These are phyloP conservation scores for Phyllostomus discolor DNA, from an alignment of 2,113 vertebrate genomes.

Conservation along the genomic window DNA sequence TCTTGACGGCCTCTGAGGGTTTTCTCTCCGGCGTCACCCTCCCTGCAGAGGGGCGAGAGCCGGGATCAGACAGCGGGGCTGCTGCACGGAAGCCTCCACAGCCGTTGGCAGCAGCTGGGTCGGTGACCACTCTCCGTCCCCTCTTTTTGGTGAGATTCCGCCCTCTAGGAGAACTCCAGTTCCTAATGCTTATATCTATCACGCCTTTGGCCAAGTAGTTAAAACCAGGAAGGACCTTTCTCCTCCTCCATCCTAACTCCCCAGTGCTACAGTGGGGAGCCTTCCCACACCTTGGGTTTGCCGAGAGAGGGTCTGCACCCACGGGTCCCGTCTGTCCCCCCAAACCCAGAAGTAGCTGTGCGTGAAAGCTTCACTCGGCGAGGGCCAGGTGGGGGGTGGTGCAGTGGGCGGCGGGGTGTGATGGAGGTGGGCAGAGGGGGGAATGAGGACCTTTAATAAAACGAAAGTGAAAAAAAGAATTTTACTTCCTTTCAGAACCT, in stretches of 20 bases:
- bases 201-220: not conserved
- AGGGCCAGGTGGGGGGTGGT: too few species aligned
- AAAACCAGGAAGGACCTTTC: not conserved
- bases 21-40: not conserved
- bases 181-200: not conserved
- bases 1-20: not conserved
- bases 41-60: not conserved
- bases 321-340: not conserved
- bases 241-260: not conserved
- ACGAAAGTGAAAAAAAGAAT: not conserved
- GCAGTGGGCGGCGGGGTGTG: too few species aligned
- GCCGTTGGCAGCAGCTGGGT: too few species aligned
- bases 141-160: not conserved
- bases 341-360: not conserved
- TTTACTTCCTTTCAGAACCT: not conserved
- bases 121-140: not conserved
- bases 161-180: not conserved
- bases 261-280: not conserved
- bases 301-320: not conserved
- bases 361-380: too few species aligned
- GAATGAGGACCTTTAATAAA: too few species aligned
- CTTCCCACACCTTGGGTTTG: not conserved
- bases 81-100: too few species aligned
- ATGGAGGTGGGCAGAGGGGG: too few species aligned
- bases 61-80: not conserved